A percentile compares a stretch with the other conserved stretches of the same genome.
Conservation (phyloP, 2,797 vertebrate genomes). For the Nothura maculosa region DNA sequence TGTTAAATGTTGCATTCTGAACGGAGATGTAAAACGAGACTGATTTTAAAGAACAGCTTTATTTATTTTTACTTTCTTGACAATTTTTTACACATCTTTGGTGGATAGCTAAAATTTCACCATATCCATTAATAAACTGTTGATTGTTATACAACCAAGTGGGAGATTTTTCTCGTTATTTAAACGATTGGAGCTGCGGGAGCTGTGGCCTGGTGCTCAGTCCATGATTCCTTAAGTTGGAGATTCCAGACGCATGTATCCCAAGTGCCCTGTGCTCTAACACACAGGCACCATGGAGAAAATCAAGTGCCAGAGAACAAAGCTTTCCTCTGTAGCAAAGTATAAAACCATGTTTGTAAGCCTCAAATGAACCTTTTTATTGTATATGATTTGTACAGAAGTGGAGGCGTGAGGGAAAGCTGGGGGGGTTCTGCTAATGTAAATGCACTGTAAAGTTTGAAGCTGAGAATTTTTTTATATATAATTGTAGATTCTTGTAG, state of each 20-base stretch:
- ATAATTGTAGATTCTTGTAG: slow-evolving; percentile 76
- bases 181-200: slow-evolving; percentile 42
- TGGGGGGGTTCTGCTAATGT: slow-evolving; percentile 54
- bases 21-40: slow-evolving; percentile 80
- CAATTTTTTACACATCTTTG: slow-evolving; percentile 81
- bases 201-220: slow-evolving; percentile 41
- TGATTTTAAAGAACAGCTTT: slow-evolving; percentile 83
- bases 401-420: slow-evolving; percentile 44
- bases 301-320: slow-evolving; percentile 74
- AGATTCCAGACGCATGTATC: slow-evolving; percentile 42
- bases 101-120: slow-evolving; percentile 79
- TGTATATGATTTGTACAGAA: slow-evolving; percentile 67
- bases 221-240: slow-evolving; percentile 7
- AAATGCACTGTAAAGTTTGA: slow-evolving; percentile 78
- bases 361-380: slow-evolving; percentile 40
- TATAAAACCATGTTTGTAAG: slow-evolving; percentile 77
- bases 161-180: slow-evolving; percentile 72
- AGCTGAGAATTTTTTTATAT: slow-evolving; percentile 64
- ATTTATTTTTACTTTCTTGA: slow-evolving; percentile 88
- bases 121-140: slow-evolving; percentile 83
- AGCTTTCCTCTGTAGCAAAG: slow-evolving; percentile 77
- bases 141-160: slow-evolving; percentile 77
- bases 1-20: slow-evolving; percentile 77
- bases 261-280: slow-evolving; percentile 50
- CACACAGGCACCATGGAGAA: slow-evolving; percentile 36